These are phyloP conservation scores for Tarsius wallacei DNA, from an alignment of 2,797 vertebrate genomes.

Conservation along the genomic window DNA sequence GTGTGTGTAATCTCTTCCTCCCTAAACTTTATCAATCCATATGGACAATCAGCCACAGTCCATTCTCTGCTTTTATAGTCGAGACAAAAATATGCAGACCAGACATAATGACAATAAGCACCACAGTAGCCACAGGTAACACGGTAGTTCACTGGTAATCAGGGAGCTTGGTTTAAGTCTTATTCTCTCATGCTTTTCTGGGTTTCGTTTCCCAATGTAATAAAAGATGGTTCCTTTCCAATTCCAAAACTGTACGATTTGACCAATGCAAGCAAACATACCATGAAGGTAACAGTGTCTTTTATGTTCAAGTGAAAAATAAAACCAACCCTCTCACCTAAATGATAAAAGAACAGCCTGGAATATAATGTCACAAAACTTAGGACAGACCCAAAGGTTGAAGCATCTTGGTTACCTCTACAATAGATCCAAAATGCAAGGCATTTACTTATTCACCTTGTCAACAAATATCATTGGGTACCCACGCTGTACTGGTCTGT, in stretches of 20 bases:
- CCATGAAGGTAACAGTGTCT: background rate
- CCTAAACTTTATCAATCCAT: background rate
- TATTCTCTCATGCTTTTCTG: background rate
- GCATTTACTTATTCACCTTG: background rate
- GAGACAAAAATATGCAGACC: slow-evolving; percentile 23
- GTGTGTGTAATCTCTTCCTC: background rate
- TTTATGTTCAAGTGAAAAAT: slow-evolving; percentile 41
- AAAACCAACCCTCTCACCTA: background rate
- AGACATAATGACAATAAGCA: background rate
- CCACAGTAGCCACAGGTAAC: background rate
- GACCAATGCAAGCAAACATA: background rate
- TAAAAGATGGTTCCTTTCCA: background rate
- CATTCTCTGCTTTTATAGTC: background rate
- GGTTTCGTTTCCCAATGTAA: background rate
- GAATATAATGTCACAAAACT: slow-evolving; percentile 12
- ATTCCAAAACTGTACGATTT: background rate
- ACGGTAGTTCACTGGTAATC: background rate
- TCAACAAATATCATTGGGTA: background rate
- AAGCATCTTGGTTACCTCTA: slow-evolving; percentile 36
- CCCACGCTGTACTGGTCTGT: background rate
- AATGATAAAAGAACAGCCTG: background rate
- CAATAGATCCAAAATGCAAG: background rate
- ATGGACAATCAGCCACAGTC: background rate
- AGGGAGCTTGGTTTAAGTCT: background rate
- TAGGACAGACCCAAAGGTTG: background rate